Conservation (phyloP, 2,888 invertebrate genomes). For the Pemphredon lugubris region DNA sequence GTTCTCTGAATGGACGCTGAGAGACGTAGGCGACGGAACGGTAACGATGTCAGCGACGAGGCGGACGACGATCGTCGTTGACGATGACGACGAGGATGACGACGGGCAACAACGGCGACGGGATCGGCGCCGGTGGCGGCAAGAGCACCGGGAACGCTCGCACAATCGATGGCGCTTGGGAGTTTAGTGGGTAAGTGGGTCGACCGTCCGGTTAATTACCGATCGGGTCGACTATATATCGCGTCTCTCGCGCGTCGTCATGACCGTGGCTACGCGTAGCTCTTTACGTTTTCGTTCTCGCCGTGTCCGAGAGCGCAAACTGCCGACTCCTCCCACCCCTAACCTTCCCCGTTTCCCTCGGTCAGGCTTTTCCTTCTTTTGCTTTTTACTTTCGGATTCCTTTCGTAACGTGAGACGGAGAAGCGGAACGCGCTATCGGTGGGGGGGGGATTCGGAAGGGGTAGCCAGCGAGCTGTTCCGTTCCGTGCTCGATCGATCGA, state of each 20-base stretch:
- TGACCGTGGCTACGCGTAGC: slow-evolving; percentile 1
- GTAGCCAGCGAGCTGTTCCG: too few species aligned
- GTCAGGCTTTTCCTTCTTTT: background rate
- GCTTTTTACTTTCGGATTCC: slow-evolving; percentile 4
- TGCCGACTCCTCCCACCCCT: background rate
- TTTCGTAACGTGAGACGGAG: background rate
- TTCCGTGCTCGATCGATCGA: too few species aligned
- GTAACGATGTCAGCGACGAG: too few species aligned
- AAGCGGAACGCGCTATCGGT: too few species aligned
- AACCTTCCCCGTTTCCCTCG: background rate
- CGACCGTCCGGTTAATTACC: slow-evolving; percentile 75
- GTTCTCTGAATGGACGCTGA: background rate
- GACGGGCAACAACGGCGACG: too few species aligned
- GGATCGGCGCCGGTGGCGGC: too few species aligned
- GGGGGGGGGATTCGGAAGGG: too few species aligned
- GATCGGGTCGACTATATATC: too few species aligned
- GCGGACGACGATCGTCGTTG: slow-evolving; percentile 9
- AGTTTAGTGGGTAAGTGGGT: slow-evolving; percentile 80
- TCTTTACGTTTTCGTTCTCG: background rate
- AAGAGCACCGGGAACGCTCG: slow-evolving; percentile 34
- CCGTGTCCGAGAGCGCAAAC: background rate
- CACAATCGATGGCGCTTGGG: slow-evolving; percentile 55
- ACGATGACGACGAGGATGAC: slow-evolving; percentile 36
- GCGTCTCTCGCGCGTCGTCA: too few species aligned
- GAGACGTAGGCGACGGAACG: too few species aligned